Evolutionary conservation across 2,888 invertebrate species (phyloP), one percentile per base, ranked within the genome.

Genomic region (Kryphioiulus occultus): DNA sequence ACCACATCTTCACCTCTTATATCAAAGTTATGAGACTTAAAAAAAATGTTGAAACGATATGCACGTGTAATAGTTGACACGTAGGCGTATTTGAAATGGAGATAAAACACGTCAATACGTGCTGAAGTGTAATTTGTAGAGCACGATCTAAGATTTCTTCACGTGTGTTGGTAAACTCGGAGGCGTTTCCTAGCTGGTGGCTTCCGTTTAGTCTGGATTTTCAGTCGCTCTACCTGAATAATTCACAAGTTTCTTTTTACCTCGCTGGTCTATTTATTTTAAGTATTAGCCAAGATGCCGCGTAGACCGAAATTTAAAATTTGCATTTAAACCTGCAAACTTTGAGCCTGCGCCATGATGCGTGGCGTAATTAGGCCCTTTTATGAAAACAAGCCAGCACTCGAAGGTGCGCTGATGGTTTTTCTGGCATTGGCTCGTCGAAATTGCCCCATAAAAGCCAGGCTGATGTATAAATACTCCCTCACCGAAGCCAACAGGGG

Each of bases 401-500:
- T 68, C 68, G 26, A 68, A 78, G 78, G 78, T 78, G 30, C 15
- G 78, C 22, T 68, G 68, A 19, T 26, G 68, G 26, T 78, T 78
- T 78, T 78, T 78, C 78, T 78, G 17, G 26, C 30, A 78, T 30
- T 78, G 78, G 78, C 15, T 78, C 30, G 3, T 78, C 3, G 78
- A 78, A 78, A 78, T 78, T 78, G 78, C 78, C 15, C 78, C 78
- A 78, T 78, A 30, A 78, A 30, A 78, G 30, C 26, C 35, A n/a
- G 19, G 39, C 26, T 39, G 44, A 26, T 39, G 85, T 42, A 39
- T 85, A 85, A 39, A 85, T 85, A 26, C 39, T 42, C 85, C 85
- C 85, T 85, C 85, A 85, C 44, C 85, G 85, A 85, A 44, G 32
- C 22, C 39, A 44, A 85, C 42, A 39, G 85, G 44, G 85, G 26